Conservation (phyloP, 1,140 invertebrate species). For the Paracyclopina nana region DNA sequence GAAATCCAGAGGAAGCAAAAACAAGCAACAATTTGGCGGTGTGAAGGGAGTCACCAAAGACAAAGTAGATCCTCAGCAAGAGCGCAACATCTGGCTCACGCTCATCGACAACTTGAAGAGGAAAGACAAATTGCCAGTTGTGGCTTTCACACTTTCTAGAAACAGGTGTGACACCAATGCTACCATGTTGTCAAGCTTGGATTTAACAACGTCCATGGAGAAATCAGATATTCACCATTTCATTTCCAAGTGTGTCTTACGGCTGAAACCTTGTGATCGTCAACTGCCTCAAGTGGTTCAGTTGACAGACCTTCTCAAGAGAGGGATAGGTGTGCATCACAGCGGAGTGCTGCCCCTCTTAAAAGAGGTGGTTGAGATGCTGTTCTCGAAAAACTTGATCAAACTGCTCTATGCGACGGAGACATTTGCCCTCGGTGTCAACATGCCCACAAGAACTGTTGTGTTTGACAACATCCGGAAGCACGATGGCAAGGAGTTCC, state of each 20-base stretch:
- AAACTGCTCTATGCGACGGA: slow-evolving; percentile 93
- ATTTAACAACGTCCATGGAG: slow-evolving; percentile 55
- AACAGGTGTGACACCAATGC: slow-evolving; percentile 68
- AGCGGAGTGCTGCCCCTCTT: slow-evolving; percentile 83
- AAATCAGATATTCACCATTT: slow-evolving; percentile 62
- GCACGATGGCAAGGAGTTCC: slow-evolving; percentile 59
- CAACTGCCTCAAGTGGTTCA: slow-evolving; percentile 61
- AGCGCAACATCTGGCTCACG: slow-evolving; percentile 64
- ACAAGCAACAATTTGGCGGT: neutral
- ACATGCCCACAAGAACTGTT: slow-evolving; percentile 91
- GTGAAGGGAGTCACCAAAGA: neutral
- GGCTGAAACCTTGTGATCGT: slow-evolving; percentile 63
- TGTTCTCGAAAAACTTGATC: slow-evolving; percentile 75
- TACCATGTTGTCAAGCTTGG: slow-evolving; percentile 33
- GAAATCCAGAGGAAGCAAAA: slow-evolving; percentile 36
- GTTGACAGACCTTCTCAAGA: slow-evolving; percentile 39
- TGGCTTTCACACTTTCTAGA: slow-evolving; percentile 81
- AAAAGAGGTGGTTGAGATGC: slow-evolving; percentile 94
- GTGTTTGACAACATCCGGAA: slow-evolving; percentile 85
- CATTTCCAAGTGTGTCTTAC: slow-evolving; percentile 55
- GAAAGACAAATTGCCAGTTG: slow-evolving; percentile 67
- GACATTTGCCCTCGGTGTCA: slow-evolving; percentile 97
- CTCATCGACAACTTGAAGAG: slow-evolving; percentile 56
- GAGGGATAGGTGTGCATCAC: slow-evolving; percentile 98
- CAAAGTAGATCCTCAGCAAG: slow-evolving; percentile 31